Evolutionary conservation across 2,113 vertebrate genomes (phyloP).

Genomic region (Motacilla alba): DNA sequence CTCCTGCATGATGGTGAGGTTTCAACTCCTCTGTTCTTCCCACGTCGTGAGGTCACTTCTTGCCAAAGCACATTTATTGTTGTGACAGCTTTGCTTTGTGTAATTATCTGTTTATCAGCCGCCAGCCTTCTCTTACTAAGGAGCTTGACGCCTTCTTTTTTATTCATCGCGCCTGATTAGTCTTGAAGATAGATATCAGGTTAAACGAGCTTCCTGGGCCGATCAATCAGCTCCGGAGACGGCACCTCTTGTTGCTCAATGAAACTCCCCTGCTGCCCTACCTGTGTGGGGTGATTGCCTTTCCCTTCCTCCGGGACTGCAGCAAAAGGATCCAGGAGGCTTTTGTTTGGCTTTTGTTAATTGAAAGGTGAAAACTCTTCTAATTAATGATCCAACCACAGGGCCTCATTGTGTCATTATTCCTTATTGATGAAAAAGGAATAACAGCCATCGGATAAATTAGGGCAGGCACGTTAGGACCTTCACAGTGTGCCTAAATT

Average conservation of each 20-base stretch:
- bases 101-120: conserved; percentile 54
- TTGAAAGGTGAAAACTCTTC: conserved; percentile 37
- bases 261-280: background rate
- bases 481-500: background rate
- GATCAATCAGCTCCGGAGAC: conserved; percentile 14
- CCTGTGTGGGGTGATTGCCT: background rate
- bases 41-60: background rate
- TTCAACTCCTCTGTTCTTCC: background rate
- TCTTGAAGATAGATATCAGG: conserved; percentile 18
- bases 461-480: background rate
- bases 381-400: conserved; percentile 32
- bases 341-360: conserved; percentile 19
- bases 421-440: conserved; percentile 32
- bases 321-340: background rate
- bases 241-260: background rate
- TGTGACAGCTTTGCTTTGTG: background rate
- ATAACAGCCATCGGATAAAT: background rate
- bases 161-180: conserved; percentile 6
- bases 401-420: conserved; percentile 15
- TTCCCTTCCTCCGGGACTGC: background rate
- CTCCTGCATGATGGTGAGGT: background rate
- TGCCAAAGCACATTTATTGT: background rate
- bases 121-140: background rate
- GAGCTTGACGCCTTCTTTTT: conserved; percentile 4
- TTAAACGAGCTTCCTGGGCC: conserved; percentile 20